Evolutionary conservation across 1,140 invertebrate genomes (phyloP).

Genomic region (Phthorimaea operculella): DNA sequence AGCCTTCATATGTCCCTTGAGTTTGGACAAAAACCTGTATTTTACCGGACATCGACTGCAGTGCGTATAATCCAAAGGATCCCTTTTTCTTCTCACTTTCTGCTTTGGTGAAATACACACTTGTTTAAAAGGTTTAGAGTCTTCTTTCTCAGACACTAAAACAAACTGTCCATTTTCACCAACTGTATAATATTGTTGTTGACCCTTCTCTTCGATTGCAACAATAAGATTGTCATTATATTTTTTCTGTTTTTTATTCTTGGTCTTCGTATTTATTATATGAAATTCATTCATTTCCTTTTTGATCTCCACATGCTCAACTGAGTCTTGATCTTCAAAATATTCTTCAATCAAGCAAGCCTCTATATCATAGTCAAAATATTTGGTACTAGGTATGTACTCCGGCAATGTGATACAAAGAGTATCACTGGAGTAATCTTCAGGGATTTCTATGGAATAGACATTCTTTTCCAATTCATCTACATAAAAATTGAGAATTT

Average conservation of each 20-base stretch:
- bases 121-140: too few relatives aligned
- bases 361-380: slow-evolving; percentile 5
- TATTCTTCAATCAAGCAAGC: slow-evolving; percentile 2
- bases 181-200: slow-evolving; percentile 24
- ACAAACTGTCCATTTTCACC: slow-evolving; percentile 19
- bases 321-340: neutral
- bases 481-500: slow-evolving; percentile 38
- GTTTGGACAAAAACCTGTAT: slow-evolving; percentile 49
- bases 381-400: neutral
- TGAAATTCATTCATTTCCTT: neutral
- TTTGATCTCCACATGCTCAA: slow-evolving; percentile 10
- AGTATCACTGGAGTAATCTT: slow-evolving; percentile 21
- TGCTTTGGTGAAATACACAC: too few relatives aligned
- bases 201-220: slow-evolving; percentile 29
- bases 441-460: slow-evolving; percentile 17
- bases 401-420: slow-evolving; percentile 38
- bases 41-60: slow-evolving; percentile 47
- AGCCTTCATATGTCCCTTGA: slow-evolving; percentile 53
- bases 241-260: slow-evolving; percentile 10
- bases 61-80: slow-evolving; percentile 38
- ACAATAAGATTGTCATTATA: slow-evolving; percentile 34
- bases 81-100: slow-evolving; percentile 32
- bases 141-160: slow-evolving; percentile 14
- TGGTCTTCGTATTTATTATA: neutral
- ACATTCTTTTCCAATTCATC: slow-evolving; percentile 33